These are phyloP conservation scores for Drosophila equinoxialis DNA, from an alignment of 1,140 invertebrate species.

Conservation along the genomic window DNA sequence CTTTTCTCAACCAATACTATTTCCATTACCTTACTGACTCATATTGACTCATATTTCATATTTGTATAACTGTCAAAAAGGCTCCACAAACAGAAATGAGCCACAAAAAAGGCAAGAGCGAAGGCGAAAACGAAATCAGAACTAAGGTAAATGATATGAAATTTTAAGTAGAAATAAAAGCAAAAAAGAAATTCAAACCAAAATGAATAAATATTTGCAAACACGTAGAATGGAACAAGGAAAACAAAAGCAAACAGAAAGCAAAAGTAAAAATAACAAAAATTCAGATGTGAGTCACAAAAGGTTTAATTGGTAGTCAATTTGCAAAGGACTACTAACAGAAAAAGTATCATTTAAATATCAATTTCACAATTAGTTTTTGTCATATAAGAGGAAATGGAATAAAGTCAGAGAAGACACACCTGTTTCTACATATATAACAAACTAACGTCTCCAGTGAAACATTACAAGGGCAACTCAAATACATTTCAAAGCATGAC, in stretches of 20 bases:
- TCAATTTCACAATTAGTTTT: not conserved
- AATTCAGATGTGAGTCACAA: not conserved
- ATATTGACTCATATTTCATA: not conserved
- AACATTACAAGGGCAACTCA: too few species aligned
- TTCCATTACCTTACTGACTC: not conserved
- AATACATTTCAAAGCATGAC: too few species aligned
- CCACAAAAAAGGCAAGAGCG: not conserved
- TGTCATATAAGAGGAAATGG: too few species aligned
- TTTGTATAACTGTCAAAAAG: constrained; percentile 9
- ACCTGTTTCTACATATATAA: too few species aligned
- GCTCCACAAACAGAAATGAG: not conserved
- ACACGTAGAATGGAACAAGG: not conserved
- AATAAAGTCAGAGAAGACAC: too few species aligned
- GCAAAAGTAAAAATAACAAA: not conserved
- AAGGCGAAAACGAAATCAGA: not conserved
- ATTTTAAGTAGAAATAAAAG: not conserved
- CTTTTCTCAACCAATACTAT: not conserved
- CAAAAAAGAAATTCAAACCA: not conserved
- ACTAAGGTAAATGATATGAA: constrained; percentile 10
- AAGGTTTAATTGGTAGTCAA: constrained; percentile 7
- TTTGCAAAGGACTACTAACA: not conserved
- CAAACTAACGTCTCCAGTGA: too few species aligned
- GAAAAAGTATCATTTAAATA: not conserved
- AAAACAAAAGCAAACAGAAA: not conserved
- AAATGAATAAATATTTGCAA: constrained; percentile 13